These are phyloP conservation scores for Poecilia latipinna DNA, from an alignment of 2,113 vertebrate genomes.

Conservation along the genomic window DNA sequence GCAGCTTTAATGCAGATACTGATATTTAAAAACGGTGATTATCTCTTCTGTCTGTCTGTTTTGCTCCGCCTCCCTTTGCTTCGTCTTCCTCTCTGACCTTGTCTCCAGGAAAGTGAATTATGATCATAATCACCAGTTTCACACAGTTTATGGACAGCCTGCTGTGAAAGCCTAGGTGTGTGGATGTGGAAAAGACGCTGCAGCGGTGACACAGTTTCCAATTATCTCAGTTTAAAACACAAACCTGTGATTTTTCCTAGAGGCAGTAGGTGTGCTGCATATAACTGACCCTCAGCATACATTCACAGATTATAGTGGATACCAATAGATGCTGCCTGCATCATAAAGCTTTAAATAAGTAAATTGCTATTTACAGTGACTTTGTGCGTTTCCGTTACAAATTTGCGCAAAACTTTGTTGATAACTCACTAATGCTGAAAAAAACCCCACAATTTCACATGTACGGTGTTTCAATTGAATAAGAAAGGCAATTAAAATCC, in stretches of 20 bases:
- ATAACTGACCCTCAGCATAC: neutral
- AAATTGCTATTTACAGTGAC: no score
- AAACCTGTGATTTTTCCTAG: neutral
- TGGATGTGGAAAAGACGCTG: neutral
- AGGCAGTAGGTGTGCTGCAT: neutral
- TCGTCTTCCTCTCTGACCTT: slow-evolving; percentile 14
- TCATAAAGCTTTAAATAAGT: no score
- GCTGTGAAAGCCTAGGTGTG: neutral
- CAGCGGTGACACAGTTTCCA: neutral
- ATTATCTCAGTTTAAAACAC: neutral
- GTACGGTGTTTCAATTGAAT: no score
- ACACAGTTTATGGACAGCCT: slow-evolving; percentile 1
- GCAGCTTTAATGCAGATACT: neutral
- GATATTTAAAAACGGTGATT: neutral
- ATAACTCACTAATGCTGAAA: no score
- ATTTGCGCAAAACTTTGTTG: no score
- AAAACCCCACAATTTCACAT: no score
- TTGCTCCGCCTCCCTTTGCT: neutral
- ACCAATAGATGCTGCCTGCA: no score
- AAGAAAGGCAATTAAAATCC: no score
- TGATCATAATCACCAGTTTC: neutral
- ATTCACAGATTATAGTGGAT: no score
- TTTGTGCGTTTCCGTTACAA: no score
- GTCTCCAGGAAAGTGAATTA: slow-evolving; percentile 25
- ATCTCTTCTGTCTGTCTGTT: neutral